phyloP scores from a whole-genome alignment of 2,113 vertebrate species.

The Labrus mixtus region DNA sequence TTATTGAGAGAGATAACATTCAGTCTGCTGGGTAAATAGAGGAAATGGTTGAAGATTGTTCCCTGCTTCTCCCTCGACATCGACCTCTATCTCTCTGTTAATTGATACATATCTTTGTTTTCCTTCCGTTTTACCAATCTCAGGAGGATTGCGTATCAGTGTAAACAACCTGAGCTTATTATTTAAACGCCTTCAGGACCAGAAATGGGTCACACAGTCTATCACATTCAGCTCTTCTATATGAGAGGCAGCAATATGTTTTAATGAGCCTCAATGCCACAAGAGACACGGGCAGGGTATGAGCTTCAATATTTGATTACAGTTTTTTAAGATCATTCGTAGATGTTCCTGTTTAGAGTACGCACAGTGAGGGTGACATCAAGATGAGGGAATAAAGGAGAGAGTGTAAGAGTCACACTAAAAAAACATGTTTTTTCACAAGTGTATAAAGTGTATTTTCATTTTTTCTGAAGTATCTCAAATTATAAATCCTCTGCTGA shows the following conservation, averaged over 20 bases:
- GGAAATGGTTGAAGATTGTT: neutral
- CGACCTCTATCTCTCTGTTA: neutral
- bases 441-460: constrained; percentile 22
- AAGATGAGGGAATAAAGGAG: constrained; percentile 27
- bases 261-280: constrained; percentile 71
- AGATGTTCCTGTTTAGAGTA: constrained; percentile 55
- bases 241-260: constrained; percentile 52
- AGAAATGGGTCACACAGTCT: constrained; percentile 54
- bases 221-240: constrained; percentile 41
- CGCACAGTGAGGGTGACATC: constrained; percentile 32
- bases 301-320: constrained; percentile 66
- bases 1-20: neutral
- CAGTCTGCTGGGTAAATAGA: constrained; percentile 4
- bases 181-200: constrained; percentile 48
- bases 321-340: constrained; percentile 59
- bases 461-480: constrained; percentile 12
- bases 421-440: constrained; percentile 4
- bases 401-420: constrained; percentile 8
- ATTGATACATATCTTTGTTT: constrained; percentile 35
- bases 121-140: neutral
- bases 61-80: neutral
- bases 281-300: constrained; percentile 38
- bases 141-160: constrained; percentile 17
- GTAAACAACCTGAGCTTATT: constrained; percentile 49
- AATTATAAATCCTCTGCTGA: constrained; percentile 18